Conservation (phyloP, 92 coral and sea anemone genomes). For the Parazoanthus atlanticus region DNA sequence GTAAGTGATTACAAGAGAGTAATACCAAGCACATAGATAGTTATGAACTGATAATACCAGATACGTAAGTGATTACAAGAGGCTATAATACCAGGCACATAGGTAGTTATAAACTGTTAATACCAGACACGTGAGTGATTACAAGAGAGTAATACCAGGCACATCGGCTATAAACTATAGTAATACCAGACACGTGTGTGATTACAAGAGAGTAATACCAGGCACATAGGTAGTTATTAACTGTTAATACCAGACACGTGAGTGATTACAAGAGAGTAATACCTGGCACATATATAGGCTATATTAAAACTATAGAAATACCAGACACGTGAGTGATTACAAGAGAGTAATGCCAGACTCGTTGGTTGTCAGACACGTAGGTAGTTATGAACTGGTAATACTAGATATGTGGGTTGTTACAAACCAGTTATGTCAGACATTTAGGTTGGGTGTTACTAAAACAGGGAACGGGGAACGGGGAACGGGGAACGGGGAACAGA, state of each 20-base stretch:
- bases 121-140: constrained; percentile 35
- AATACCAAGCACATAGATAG: not conserved
- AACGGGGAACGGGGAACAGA: too few species aligned
- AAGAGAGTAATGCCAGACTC: not conserved
- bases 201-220: not conserved
- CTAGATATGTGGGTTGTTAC: not conserved
- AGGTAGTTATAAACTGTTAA: not conserved
- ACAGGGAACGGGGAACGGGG: too few species aligned
- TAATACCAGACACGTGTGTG: not conserved
- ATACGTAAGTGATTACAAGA: not conserved
- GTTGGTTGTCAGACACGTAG: not conserved
- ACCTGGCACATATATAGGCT: too few species aligned
- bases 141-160: not conserved
- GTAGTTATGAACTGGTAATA: not conserved
- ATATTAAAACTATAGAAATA: not conserved
- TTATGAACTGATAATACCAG: not conserved
- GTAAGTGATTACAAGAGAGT: not conserved
- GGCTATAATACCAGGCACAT: not conserved
- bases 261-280: too few species aligned
- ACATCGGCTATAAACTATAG: not conserved
- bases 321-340: constrained; percentile 34
- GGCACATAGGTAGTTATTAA: too few species aligned
- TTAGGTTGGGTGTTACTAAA: too few species aligned
- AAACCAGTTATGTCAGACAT: not conserved
- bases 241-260: not conserved